Percentiles rank a stretch among this genome's conserved stretches.
Evolutionary conservation across 1,140 invertebrate genomes (phyloP).

Genomic region (Ylistrum balloti): DNA sequence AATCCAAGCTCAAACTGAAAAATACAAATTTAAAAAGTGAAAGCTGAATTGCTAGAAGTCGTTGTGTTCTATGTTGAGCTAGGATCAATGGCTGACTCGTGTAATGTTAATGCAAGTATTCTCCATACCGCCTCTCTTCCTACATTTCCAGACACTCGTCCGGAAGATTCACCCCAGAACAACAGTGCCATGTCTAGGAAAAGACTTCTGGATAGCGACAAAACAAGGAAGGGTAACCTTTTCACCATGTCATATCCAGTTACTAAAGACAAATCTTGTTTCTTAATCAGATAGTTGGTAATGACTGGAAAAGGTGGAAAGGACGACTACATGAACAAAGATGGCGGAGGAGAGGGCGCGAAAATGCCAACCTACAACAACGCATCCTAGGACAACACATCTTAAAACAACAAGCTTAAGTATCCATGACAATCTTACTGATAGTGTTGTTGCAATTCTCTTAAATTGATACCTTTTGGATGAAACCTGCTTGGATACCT

Average conservation of each 20-base stretch:
- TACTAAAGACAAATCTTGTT: background rate
- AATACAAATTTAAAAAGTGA: background rate
- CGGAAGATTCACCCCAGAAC: background rate
- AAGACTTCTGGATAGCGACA: background rate
- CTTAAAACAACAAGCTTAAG: background rate
- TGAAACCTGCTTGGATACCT: too few species aligned
- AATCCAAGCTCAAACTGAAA: background rate
- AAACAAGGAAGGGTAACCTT: background rate
- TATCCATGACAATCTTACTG: background rate
- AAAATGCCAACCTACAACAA: background rate
- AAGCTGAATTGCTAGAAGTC: background rate
- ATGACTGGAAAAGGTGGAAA: background rate
- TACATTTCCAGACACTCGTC: background rate
- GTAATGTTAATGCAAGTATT: background rate
- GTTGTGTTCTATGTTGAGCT: background rate
- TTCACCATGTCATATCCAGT: background rate
- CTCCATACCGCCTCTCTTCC: background rate
- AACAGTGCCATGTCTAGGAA: background rate
- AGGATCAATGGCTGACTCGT: background rate
- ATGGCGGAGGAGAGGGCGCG: constrained; percentile 22
- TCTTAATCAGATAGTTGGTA: background rate
- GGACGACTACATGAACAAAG: background rate
- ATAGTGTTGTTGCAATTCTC: too few species aligned
- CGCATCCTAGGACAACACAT: background rate
- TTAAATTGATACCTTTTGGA: too few species aligned